Percentiles rank a stretch among this genome's conserved stretches.
Conservation (phyloP, 2,113 vertebrate species). For the Danionella cerebrum region DNA sequence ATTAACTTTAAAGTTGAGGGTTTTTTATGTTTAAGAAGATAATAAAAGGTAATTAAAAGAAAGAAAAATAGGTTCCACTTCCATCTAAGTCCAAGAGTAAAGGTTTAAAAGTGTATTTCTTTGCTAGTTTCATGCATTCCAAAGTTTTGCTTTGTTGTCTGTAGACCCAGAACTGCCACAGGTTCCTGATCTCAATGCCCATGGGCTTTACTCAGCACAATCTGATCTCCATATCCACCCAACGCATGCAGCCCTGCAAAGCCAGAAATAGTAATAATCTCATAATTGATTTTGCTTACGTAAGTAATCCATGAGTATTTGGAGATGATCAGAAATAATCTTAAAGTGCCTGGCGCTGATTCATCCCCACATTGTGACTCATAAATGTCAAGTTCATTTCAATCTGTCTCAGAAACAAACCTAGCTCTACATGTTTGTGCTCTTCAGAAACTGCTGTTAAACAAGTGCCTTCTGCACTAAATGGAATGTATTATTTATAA, state of each 20-base stretch:
- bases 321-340: background rate
- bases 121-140: no score
- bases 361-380: background rate
- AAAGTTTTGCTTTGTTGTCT: no score
- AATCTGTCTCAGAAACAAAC: background rate
- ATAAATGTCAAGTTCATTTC: background rate
- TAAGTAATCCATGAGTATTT: slow-evolving; percentile 1
- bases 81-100: no score
- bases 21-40: no score
- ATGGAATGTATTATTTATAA: no score
- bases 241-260: background rate
- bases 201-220: background rate
- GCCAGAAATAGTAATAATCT: slow-evolving; percentile 1
- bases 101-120: no score
- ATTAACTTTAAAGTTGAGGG: background rate
- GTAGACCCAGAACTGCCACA: background rate
- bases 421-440: background rate
- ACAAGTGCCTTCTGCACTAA: background rate
- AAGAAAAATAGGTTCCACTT: no score
- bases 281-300: background rate
- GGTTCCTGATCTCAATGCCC: background rate
- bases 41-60: no score
- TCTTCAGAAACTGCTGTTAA: background rate
- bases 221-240: background rate
- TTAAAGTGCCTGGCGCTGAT: background rate